Percentiles rank a stretch among this genome's conserved stretches.
These are phyloP conservation scores for Acanthurus lineatus DNA, from an alignment of 2,797 vertebrate genomes.

Conservation along the genomic window DNA sequence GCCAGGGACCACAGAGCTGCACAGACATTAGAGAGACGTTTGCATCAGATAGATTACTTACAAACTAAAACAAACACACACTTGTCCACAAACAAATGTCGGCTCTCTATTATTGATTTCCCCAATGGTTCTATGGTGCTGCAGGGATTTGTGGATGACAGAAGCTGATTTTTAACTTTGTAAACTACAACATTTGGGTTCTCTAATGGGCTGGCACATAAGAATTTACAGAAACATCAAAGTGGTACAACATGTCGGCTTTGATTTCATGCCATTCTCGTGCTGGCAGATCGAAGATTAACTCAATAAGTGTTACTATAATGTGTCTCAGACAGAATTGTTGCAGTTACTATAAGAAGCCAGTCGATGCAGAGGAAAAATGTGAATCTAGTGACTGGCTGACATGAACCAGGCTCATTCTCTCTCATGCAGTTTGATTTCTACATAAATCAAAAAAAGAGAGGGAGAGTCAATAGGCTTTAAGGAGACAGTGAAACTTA, in stretches of 20 bases:
- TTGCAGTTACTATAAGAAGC: conserved; percentile 11
- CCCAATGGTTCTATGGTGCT: conserved; percentile 26
- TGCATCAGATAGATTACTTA: conserved; percentile 45
- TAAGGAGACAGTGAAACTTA: conserved; percentile 27
- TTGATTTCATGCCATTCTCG: conserved; percentile 27
- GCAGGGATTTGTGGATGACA: conserved; percentile 22
- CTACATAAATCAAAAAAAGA: conserved; percentile 36
- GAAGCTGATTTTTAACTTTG: conserved; percentile 44
- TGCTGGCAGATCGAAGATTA: conserved; percentile 25
- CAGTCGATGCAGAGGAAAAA: not conserved
- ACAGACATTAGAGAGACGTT: conserved; percentile 49
- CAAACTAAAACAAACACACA: conserved; percentile 60
- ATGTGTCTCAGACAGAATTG: not conserved
- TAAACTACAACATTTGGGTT: conserved; percentile 33
- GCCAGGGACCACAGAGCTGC: conserved; percentile 32
- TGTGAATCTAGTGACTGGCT: conserved; percentile 27
- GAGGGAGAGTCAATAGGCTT: conserved; percentile 38
- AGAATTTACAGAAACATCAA: conserved; percentile 19
- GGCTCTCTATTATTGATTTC: conserved; percentile 52
- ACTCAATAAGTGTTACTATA: conserved; percentile 24
- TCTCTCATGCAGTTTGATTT: conserved; percentile 43
- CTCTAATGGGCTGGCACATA: conserved; percentile 11
- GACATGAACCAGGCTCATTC: conserved; percentile 8
- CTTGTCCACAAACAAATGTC: conserved; percentile 45
- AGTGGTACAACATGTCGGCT: conserved; percentile 23